phyloP scores from a whole-genome alignment of 1,140 invertebrate species.

The Procambarus virginalis region DNA sequence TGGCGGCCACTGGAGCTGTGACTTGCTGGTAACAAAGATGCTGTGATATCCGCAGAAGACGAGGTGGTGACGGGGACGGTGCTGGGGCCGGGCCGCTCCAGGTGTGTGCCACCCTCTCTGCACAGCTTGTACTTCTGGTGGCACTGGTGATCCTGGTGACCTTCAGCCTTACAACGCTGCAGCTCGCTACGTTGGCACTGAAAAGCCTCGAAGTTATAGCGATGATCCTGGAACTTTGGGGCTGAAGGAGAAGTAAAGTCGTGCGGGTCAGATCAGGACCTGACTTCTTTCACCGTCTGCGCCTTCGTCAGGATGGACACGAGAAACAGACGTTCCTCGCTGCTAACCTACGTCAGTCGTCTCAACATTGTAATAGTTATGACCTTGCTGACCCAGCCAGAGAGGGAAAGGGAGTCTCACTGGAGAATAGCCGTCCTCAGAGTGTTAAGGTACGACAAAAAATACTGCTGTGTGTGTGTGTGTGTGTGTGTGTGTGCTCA shows the following conservation, averaged over 20 bases:
- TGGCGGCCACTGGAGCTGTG: too few species aligned
- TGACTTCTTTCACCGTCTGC: neutral
- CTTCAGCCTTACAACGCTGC: neutral
- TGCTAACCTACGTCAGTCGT: neutral
- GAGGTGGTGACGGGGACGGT: neutral
- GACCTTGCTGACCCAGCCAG: neutral
- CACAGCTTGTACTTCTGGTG: neutral
- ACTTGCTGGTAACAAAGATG: too few species aligned
- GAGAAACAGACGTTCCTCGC: neutral
- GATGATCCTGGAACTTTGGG: neutral
- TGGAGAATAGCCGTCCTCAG: too few species aligned
- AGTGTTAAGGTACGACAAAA: too few species aligned
- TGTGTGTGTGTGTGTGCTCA: too few species aligned
- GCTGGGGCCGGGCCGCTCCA: neutral
- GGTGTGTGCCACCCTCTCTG: neutral
- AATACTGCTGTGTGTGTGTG: too few species aligned
- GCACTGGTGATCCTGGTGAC: neutral
- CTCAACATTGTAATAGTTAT: neutral
- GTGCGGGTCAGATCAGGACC: too few species aligned
- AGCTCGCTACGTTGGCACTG: neutral
- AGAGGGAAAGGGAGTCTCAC: neutral
- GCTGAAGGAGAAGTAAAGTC: neutral
- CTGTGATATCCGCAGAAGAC: neutral
- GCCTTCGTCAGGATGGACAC: constrained; percentile 5
- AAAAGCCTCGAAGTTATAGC: neutral